Percentiles rank a stretch among this genome's conserved stretches.
Evolutionary conservation across 1,140 invertebrate genomes (phyloP).

Genomic region (Drosophila fuyamai): DNA sequence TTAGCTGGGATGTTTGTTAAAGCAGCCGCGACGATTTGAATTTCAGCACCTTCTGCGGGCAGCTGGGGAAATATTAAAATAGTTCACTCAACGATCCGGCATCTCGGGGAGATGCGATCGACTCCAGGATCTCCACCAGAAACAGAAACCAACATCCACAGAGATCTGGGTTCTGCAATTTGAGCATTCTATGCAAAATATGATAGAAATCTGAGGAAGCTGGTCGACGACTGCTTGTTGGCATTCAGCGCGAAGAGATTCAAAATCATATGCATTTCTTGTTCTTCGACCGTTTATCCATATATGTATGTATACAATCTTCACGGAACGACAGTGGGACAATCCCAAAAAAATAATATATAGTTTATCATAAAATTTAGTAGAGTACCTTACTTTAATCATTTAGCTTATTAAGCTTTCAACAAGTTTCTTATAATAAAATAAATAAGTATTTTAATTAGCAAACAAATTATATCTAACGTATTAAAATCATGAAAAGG

Average conservation of each 20-base stretch:
- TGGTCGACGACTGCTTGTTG: slow-evolving; percentile 35
- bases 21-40: slow-evolving; percentile 66
- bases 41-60: slow-evolving; percentile 41
- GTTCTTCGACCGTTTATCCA: slow-evolving; percentile 15
- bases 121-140: slow-evolving; percentile 3
- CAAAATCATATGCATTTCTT: slow-evolving; percentile 68
- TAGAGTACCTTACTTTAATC: too few relatives aligned
- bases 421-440: too few relatives aligned
- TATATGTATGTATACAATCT: slow-evolving; percentile 20
- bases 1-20: slow-evolving; percentile 77
- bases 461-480: too few relatives aligned
- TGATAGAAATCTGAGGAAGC: slow-evolving; percentile 69
- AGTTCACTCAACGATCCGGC: slow-evolving; percentile 42
- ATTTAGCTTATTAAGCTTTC: too few relatives aligned
- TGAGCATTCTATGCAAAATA: slow-evolving; percentile 79
- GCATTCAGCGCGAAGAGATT: slow-evolving; percentile 66
- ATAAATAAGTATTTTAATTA: too few relatives aligned
- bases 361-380: too few relatives aligned
- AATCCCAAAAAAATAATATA: too few relatives aligned
- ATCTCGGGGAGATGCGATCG: slow-evolving; percentile 27
- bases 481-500: too few relatives aligned
- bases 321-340: slow-evolving; percentile 14
- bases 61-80: slow-evolving; percentile 73
- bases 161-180: slow-evolving; percentile 38
- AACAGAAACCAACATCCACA: not conserved